These are phyloP conservation scores for Psephotus haematonotus DNA, from an alignment of 2,113 vertebrate species.

Conservation along the genomic window DNA sequence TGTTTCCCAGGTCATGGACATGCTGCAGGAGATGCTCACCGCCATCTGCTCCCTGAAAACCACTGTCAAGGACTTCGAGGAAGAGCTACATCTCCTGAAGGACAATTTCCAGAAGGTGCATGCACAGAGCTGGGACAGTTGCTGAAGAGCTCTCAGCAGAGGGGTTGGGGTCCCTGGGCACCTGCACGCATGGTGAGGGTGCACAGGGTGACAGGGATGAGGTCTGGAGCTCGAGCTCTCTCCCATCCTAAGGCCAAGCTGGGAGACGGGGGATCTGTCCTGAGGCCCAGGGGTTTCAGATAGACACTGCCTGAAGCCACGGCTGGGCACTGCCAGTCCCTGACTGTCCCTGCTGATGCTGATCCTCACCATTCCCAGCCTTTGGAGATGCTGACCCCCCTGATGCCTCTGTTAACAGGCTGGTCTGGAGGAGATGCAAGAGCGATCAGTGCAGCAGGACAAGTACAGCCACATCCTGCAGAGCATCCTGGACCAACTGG, in stretches of 20 bases:
- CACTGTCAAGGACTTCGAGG: background rate
- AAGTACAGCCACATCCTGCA: background rate
- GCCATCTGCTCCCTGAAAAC: background rate
- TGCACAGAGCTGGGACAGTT: background rate
- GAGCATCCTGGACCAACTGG: background rate
- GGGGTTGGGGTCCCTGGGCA: background rate
- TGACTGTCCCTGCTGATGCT: background rate
- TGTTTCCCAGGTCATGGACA: slow-evolving; percentile 27
- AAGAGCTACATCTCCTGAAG: slow-evolving; percentile 52
- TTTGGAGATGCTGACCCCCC: background rate
- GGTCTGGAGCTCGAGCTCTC: background rate
- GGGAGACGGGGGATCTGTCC: background rate
- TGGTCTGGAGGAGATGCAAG: background rate
- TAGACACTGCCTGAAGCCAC: background rate
- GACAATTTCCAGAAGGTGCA: background rate
- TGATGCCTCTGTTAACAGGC: background rate
- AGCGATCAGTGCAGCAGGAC: background rate
- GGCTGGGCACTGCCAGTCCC: background rate
- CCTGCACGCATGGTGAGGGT: rapidly evolving
- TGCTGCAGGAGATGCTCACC: slow-evolving; percentile 60
- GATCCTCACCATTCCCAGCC: background rate
- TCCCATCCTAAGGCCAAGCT: background rate
- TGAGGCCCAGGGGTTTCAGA: background rate
- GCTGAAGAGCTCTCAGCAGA: background rate
- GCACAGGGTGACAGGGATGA: background rate